Evolutionary conservation across 30 jellyfish, hydroid and myxozoan genomes (phyloP).

Genomic region (Chrysaora quinquecirrha): DNA sequence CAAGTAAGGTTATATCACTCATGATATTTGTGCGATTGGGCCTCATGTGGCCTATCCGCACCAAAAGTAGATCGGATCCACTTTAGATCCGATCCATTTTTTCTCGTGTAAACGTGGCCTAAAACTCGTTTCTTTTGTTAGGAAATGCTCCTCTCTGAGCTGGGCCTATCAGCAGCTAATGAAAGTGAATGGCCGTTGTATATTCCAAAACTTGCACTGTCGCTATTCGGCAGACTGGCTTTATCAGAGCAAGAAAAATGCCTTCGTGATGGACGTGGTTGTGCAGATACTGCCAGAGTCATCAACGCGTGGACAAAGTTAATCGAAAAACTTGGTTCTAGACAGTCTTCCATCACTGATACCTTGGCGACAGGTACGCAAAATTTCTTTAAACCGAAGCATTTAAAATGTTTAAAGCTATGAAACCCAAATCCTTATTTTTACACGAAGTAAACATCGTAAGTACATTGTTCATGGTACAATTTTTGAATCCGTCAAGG

Average conservation of each 20-base stretch:
- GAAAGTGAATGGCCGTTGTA: constrained; percentile 71
- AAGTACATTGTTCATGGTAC: too few relatives aligned
- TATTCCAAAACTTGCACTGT: constrained; percentile 36
- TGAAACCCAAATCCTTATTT: too few relatives aligned
- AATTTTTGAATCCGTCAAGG: too few relatives aligned
- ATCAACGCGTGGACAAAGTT: constrained; percentile 69
- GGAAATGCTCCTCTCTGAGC: constrained; percentile 63
- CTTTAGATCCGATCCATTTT: too few relatives aligned
- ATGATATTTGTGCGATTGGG: too few relatives aligned
- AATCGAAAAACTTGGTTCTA: constrained; percentile 16
- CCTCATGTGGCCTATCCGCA: too few relatives aligned
- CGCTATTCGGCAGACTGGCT: constrained; percentile 72
- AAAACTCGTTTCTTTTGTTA: constrained; percentile 3
- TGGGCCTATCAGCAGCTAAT: constrained; percentile 32
- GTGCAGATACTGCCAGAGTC: constrained; percentile 64
- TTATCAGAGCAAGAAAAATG: constrained; percentile 62
- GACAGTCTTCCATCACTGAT: not conserved
- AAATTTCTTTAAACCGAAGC: not conserved
- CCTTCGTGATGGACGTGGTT: constrained; percentile 34
- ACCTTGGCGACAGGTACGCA: not conserved
- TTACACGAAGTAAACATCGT: too few relatives aligned
- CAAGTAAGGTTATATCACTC: too few relatives aligned
- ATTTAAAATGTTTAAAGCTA: too few relatives aligned
- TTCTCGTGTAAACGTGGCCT: too few relatives aligned
- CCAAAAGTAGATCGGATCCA: too few relatives aligned